Conservation (phyloP, 2,113 vertebrate species). For the Datnioides undecimradiatus region DNA sequence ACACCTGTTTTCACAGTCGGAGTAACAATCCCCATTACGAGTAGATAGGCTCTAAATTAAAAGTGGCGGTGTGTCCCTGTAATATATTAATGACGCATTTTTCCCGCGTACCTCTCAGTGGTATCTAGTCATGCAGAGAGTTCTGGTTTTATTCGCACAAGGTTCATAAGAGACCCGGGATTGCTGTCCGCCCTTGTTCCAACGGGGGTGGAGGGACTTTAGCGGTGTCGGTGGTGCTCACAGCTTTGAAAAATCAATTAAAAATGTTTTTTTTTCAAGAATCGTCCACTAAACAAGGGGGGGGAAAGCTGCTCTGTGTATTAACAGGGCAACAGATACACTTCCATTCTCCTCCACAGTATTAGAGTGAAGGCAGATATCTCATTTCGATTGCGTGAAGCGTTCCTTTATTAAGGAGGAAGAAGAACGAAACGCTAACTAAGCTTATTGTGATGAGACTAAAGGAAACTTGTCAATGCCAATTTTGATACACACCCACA, state of each 20-base stretch:
- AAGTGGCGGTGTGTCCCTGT: background rate
- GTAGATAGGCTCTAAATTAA: background rate
- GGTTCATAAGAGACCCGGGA: too few relatives aligned
- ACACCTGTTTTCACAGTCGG: background rate
- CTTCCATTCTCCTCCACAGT: too few relatives aligned
- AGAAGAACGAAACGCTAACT: background rate
- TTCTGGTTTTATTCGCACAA: background rate
- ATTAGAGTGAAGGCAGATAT: background rate
- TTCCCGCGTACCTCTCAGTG: background rate
- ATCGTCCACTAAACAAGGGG: background rate
- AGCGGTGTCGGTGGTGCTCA: background rate
- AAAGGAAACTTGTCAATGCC: background rate
- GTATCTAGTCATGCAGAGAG: background rate
- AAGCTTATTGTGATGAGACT: background rate
- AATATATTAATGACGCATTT: background rate
- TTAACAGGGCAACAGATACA: too few relatives aligned
- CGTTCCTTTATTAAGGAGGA: background rate
- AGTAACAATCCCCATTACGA: background rate
- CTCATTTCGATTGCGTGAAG: background rate
- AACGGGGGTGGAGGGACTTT: background rate
- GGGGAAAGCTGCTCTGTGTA: too few relatives aligned
- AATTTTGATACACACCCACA: slow-evolving; percentile 6
- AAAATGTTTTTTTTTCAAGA: too few relatives aligned
- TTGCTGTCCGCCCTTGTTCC: too few relatives aligned
- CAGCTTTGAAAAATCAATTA: background rate